Percentiles rank a stretch among this genome's conserved stretches.
Evolutionary conservation across 2,888 invertebrate genomes (phyloP).

Genomic region (Lithodes maja): DNA sequence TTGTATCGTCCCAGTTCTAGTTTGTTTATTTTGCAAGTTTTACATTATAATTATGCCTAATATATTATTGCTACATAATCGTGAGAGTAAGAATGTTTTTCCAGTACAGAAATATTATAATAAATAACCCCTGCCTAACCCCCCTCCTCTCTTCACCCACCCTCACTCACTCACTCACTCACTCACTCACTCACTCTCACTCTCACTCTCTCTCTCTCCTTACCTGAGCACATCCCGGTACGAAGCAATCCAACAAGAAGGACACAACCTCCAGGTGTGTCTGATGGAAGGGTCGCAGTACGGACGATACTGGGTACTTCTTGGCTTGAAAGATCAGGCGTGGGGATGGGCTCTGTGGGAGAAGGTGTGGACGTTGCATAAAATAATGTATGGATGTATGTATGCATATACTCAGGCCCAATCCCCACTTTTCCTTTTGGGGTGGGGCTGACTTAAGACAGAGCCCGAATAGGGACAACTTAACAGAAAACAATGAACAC

Average conservation of each 20-base stretch:
- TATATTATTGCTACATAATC: too few relatives aligned
- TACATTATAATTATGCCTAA: too few relatives aligned
- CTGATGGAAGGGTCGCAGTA: slow-evolving; percentile 81
- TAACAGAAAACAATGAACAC: too few relatives aligned
- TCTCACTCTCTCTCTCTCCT: not conserved
- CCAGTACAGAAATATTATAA: too few relatives aligned
- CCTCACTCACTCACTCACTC: not conserved
- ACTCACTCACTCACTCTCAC: not conserved
- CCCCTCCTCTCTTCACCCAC: not conserved
- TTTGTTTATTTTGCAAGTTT: too few relatives aligned
- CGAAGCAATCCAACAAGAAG: slow-evolving; percentile 80
- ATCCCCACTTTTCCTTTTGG: too few relatives aligned
- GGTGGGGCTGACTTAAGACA: too few relatives aligned
- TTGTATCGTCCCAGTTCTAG: too few relatives aligned
- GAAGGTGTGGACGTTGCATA: not conserved
- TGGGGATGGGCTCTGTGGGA: not conserved
- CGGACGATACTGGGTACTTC: slow-evolving; percentile 71
- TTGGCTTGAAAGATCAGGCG: slow-evolving; percentile 73
- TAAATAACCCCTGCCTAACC: too few relatives aligned
- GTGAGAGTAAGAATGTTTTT: too few relatives aligned
- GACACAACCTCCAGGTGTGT: slow-evolving; percentile 78
- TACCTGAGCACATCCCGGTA: slow-evolving; percentile 81
- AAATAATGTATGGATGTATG: too few relatives aligned
- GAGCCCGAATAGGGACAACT: too few relatives aligned
- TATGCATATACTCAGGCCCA: not conserved